These are phyloP conservation scores for Isoperla grammatica DNA, from an alignment of 2,888 invertebrate species.

Conservation along the genomic window DNA sequence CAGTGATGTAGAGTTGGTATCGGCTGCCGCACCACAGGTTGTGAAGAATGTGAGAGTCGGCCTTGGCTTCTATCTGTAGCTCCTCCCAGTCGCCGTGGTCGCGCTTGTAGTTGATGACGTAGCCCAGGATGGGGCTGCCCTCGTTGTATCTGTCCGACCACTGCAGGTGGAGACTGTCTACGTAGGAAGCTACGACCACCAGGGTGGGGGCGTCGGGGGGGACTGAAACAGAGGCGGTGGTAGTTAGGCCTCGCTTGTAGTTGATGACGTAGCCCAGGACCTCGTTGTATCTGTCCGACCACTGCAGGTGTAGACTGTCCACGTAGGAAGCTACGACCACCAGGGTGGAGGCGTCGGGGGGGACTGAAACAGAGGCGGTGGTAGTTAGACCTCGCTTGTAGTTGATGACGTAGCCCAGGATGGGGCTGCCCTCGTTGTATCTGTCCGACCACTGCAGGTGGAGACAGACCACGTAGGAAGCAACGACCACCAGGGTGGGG, in stretches of 20 bases:
- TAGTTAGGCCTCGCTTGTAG: not conserved
- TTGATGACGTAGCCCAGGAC: no score
- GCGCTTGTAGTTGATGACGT: slow-evolving; percentile 84
- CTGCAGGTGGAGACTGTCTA: slow-evolving; percentile 73
- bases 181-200: slow-evolving; percentile 73
- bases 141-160: slow-evolving; percentile 79
- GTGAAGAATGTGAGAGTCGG: slow-evolving; percentile 70
- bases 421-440: slow-evolving; percentile 75
- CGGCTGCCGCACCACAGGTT: slow-evolving; percentile 84
- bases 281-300: slow-evolving; percentile 75
- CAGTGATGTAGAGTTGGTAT: slow-evolving; percentile 83
- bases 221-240: slow-evolving; percentile 47
- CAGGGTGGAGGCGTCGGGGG: slow-evolving; percentile 79
- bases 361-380: slow-evolving; percentile 51
- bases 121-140: slow-evolving; percentile 72
- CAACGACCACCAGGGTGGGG: slow-evolving; percentile 72
- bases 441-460: slow-evolving; percentile 77
- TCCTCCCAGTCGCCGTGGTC: slow-evolving; percentile 92
- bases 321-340: slow-evolving; percentile 76
- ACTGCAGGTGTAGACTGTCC: slow-evolving; percentile 74
- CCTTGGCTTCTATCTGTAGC: slow-evolving; percentile 75
- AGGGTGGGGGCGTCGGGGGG: slow-evolving; percentile 82
- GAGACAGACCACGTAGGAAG: slow-evolving; percentile 76
- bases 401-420: slow-evolving; percentile 78
- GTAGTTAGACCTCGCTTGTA: slow-evolving; percentile 67